Conservation (phyloP, 2,888 invertebrate species). For the Dermolepida albohirtum region DNA sequence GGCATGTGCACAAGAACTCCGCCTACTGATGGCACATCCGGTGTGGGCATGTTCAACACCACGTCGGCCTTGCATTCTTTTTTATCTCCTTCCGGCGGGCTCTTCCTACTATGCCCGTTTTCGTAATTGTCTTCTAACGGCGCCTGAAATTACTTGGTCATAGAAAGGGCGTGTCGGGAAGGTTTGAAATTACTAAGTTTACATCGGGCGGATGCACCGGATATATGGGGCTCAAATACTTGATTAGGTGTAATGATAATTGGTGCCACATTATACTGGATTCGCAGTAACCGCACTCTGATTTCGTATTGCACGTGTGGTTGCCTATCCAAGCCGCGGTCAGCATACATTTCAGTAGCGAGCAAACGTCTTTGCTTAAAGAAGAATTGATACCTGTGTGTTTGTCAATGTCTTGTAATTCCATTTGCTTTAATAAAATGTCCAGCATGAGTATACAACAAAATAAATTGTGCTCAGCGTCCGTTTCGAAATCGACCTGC, state of each 20-base stretch:
- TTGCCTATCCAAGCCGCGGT: constrained; percentile 79
- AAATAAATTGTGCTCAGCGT: constrained; percentile 84
- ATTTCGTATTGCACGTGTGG: constrained; percentile 71
- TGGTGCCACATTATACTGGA: constrained; percentile 96
- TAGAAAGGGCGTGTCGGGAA: not conserved
- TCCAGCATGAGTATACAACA: constrained; percentile 98
- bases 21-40: constrained; percentile 83
- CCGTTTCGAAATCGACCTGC: constrained; percentile 77
- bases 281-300: constrained; percentile 92
- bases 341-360: constrained; percentile 81
- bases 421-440: constrained; percentile 93
- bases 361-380: constrained; percentile 79
- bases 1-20: constrained; percentile 93
- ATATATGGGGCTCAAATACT: constrained; percentile 81
- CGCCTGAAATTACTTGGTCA: constrained; percentile 62
- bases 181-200: constrained; percentile 58
- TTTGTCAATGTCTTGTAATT: constrained; percentile 85
- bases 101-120: constrained; percentile 75
- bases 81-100: constrained; percentile 78
- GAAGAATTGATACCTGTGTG: constrained; percentile 83
- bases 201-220: constrained; percentile 83
- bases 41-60: constrained; percentile 73
- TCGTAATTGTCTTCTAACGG: constrained; percentile 77
- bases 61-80: constrained; percentile 75
- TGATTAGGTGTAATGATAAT: constrained; percentile 82